Conservation (phyloP, 2,113 vertebrate species). For the Grantiella picta region DNA sequence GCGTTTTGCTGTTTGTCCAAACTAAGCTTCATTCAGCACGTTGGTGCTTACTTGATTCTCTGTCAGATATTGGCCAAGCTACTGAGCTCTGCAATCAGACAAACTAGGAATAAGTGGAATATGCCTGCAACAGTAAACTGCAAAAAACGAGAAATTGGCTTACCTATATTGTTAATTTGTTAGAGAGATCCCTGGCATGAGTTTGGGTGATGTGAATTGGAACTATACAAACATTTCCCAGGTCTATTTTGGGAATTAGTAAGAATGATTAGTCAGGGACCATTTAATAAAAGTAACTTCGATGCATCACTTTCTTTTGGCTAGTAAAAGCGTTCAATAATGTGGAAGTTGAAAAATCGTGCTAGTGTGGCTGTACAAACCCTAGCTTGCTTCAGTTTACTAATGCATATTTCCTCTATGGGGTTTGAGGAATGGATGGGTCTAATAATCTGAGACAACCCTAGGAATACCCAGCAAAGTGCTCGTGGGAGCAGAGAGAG, state of each 20-base stretch:
- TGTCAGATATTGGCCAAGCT: not conserved
- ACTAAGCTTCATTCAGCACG: not conserved
- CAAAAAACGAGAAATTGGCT: not conserved
- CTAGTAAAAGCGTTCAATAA: not conserved
- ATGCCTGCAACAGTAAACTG: not conserved
- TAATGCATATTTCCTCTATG: not conserved
- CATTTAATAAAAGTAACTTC: not conserved
- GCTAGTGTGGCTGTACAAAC: not conserved
- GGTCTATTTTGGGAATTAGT: not conserved
- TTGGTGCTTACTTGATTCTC: not conserved
- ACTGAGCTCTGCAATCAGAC: not conserved
- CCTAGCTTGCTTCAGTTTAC: not conserved
- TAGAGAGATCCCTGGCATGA: not conserved
- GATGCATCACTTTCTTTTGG: not conserved
- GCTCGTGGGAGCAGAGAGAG: not conserved
- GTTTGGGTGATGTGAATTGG: not conserved
- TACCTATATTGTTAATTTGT: not conserved
- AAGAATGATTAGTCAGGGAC: not conserved
- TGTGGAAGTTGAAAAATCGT: not conserved
- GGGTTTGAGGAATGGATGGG: not conserved
- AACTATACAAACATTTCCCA: not conserved
- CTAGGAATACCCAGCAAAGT: not conserved
- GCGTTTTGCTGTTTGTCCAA: not conserved
- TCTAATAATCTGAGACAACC: not conserved
- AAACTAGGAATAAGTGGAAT: not conserved